A percentile compares a stretch with the other conserved stretches of the same genome.
Conservation (phyloP, 2,888 invertebrate species). For the Elysia crispata region DNA sequence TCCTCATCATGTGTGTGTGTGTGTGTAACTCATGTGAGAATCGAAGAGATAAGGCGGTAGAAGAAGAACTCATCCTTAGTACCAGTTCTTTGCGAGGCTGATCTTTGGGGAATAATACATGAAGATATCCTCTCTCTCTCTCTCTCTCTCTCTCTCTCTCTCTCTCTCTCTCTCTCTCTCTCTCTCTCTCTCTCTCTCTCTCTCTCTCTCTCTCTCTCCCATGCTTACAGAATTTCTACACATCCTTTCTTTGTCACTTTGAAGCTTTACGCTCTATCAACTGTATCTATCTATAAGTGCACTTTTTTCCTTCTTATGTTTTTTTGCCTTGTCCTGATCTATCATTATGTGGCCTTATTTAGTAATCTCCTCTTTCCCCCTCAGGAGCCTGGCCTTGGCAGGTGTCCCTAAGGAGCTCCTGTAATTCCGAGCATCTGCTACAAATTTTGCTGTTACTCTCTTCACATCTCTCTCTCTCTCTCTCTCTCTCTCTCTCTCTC, state of each 20-base stretch:
- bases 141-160: conserved; percentile 9
- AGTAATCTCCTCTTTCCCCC: too few relatives aligned
- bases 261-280: not conserved
- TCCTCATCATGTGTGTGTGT: too few relatives aligned
- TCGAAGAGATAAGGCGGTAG: too few relatives aligned
- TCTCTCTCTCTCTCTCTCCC: not conserved
- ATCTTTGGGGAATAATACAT: not conserved
- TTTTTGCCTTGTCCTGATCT: too few relatives aligned
- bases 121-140: not conserved
- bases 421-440: not conserved
- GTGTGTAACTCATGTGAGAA: too few relatives aligned
- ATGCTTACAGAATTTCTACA: not conserved
- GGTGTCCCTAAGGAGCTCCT: not conserved
- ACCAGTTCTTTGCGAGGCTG: too few relatives aligned
- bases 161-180: conserved; percentile 14
- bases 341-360: too few relatives aligned
- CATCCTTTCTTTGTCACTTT: not conserved
- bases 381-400: too few relatives aligned
- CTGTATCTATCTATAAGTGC: too few relatives aligned
- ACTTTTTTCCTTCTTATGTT: too few relatives aligned
- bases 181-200: not conserved
- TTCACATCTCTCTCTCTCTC: not conserved
- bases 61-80: too few relatives aligned
- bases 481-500: not conserved
- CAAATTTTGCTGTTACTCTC: not conserved